Percentiles rank a stretch among this genome's conserved stretches.
These are phyloP conservation scores for Phaedon cochleariae DNA, from an alignment of 2,888 invertebrate genomes.

Conservation along the genomic window DNA sequence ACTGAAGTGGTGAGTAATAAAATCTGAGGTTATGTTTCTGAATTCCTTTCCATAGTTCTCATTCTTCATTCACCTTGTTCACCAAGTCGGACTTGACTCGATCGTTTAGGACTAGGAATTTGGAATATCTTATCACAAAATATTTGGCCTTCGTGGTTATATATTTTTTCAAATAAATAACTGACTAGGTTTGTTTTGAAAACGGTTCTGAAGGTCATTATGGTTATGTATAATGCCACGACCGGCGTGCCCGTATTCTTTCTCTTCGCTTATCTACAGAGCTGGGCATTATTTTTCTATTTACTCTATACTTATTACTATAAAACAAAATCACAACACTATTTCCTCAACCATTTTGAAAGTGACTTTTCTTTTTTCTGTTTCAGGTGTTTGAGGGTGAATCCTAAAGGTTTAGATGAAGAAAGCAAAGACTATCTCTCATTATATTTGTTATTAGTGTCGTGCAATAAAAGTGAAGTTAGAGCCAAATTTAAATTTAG, in stretches of 20 bases:
- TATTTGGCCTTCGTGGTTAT: background rate
- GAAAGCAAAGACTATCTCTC: slow-evolving; percentile 99
- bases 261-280: too few species aligned
- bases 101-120: background rate
- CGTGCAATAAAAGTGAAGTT: slow-evolving; percentile 99
- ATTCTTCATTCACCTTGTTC: slow-evolving; percentile 10
- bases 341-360: background rate
- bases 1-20: slow-evolving; percentile 90
- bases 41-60: background rate
- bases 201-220: background rate
- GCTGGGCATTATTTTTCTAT: too few species aligned
- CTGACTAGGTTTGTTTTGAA: background rate
- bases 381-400: slow-evolving; percentile 94
- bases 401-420: slow-evolving; percentile 99
- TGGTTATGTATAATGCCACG: background rate
- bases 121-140: background rate
- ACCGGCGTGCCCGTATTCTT: background rate
- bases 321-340: too few species aligned
- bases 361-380: slow-evolving; percentile 25
- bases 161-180: background rate
- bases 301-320: too few species aligned
- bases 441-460: slow-evolving; percentile 97
- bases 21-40: slow-evolving; percentile 26
- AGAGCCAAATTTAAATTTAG: slow-evolving; percentile 99
- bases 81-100: too few species aligned